Evolutionary conservation across 2,888 invertebrate genomes (phyloP).

Genomic region (Pegoplata infirma): DNA sequence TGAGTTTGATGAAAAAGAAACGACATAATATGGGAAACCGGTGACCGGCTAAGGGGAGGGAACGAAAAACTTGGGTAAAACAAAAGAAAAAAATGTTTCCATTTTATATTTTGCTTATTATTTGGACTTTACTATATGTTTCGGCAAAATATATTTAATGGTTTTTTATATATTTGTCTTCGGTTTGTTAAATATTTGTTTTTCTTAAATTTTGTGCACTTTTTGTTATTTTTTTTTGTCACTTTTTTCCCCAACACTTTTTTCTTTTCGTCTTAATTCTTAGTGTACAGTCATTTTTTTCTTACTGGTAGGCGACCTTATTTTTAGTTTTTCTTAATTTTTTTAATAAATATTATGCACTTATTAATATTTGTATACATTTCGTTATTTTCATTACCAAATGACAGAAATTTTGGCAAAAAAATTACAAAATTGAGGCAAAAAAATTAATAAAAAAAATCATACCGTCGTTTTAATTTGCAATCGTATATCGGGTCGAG

Average conservation of each 20-base stretch:
- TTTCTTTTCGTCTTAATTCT: conserved; percentile 44
- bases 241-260: conserved; percentile 43
- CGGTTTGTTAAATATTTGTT: conserved; percentile 35
- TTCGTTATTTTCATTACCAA: not conserved
- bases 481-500: conserved; percentile 52
- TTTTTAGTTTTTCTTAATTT: conserved; percentile 43
- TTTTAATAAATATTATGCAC: not conserved
- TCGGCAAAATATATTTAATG: not conserved
- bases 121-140: not conserved
- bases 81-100: not conserved
- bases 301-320: conserved; percentile 60
- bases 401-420: not conserved
- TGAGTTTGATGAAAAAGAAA: not conserved
- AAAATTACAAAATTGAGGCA: not conserved
- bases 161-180: conserved; percentile 10
- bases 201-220: conserved; percentile 60
- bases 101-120: not conserved
- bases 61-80: not conserved
- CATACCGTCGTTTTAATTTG: conserved; percentile 51
- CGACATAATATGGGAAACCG: conserved; percentile 11
- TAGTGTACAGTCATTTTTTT: conserved; percentile 66
- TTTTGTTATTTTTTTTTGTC: conserved; percentile 55
- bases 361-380: not conserved
- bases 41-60: conserved; percentile 24
- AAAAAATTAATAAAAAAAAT: conserved; percentile 15